phyloP scores from a whole-genome alignment of 2,113 vertebrate species.

The Antechinus stuartii region DNA sequence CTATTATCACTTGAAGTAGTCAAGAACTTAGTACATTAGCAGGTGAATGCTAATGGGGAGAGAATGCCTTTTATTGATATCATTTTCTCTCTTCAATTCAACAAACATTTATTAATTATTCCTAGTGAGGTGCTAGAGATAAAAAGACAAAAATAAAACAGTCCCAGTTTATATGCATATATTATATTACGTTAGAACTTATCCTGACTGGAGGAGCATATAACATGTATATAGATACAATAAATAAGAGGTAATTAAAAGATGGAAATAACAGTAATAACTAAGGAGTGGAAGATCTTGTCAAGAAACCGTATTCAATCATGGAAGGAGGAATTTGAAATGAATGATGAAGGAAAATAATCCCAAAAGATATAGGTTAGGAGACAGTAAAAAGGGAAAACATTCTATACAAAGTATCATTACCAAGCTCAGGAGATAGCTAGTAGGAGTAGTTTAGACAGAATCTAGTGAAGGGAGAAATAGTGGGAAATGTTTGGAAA shows the following conservation, averaged over 20 bases:
- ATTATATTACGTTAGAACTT: not conserved
- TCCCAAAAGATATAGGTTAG: not conserved
- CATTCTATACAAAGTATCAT: not conserved
- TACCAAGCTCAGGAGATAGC: not conserved
- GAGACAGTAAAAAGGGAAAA: not conserved
- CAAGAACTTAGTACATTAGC: not conserved
- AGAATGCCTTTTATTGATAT: not conserved
- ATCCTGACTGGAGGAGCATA: not conserved
- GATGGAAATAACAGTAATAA: not conserved
- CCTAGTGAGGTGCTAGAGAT: not conserved
- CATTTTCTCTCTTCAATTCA: not conserved
- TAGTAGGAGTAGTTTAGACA: not conserved
- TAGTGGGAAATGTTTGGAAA: not conserved
- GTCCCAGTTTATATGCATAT: not conserved
- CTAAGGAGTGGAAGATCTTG: not conserved
- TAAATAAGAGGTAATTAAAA: not conserved
- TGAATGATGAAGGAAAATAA: not conserved
- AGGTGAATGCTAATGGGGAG: not conserved
- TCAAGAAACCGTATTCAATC: not conserved
- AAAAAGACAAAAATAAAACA: not conserved
- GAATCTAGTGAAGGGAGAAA: not conserved
- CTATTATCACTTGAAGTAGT: not conserved
- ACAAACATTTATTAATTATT: slow-evolving; percentile 9
- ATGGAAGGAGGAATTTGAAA: not conserved
- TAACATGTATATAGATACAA: not conserved